These are phyloP conservation scores for Athene cunicularia DNA, from an alignment of 2,113 vertebrate species.

Conservation along the genomic window DNA sequence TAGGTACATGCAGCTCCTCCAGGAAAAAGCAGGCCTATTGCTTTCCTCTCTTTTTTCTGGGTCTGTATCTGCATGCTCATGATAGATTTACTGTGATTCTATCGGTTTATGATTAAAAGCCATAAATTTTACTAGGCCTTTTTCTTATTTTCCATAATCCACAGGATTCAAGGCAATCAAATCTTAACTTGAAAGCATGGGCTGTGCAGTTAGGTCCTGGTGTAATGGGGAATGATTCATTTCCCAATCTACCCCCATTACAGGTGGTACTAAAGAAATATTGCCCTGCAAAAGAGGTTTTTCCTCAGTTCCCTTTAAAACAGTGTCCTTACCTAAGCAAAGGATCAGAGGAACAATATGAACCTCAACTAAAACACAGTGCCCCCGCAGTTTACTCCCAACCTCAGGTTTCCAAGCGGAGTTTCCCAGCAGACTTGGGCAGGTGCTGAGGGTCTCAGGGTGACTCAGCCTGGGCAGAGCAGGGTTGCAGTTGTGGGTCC, in stretches of 20 bases:
- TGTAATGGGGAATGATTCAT: not conserved
- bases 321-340: not conserved
- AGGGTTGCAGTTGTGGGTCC: not conserved
- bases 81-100: slow-evolving; percentile 53
- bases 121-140: slow-evolving; percentile 56
- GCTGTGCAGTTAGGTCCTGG: not conserved
- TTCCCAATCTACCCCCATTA: slow-evolving; percentile 27
- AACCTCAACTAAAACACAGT: not conserved
- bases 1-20: not conserved
- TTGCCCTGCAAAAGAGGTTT: slow-evolving; percentile 2
- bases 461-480: not conserved
- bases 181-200: slow-evolving; percentile 30
- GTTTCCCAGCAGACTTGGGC: fast-evolving
- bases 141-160: slow-evolving; percentile 55
- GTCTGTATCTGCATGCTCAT: not conserved
- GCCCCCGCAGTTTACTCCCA: not conserved
- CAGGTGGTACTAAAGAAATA: slow-evolving; percentile 58
- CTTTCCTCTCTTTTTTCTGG: not conserved
- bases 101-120: slow-evolving; percentile 57
- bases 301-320: slow-evolving; percentile 28
- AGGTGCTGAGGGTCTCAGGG: not conserved
- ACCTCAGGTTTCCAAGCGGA: not conserved
- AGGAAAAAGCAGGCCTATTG: not conserved
- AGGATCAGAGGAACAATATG: not conserved
- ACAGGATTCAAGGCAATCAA: slow-evolving; percentile 52